Evolutionary conservation across 2,797 vertebrate species (phyloP).

Genomic region (Oryzias dopingdopingensis): DNA sequence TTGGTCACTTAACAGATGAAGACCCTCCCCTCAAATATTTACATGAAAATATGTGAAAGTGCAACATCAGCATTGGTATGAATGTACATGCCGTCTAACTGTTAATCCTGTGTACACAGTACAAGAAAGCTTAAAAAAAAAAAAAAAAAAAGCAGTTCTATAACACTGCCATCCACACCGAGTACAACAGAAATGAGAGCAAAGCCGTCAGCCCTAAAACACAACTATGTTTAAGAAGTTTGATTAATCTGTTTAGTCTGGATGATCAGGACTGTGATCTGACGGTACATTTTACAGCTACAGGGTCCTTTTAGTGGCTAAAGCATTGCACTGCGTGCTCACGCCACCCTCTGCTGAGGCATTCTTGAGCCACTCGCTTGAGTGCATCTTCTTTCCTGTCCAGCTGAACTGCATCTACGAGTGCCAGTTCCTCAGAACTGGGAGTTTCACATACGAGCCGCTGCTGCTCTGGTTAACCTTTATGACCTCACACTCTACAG

Average conservation of each 20-base stretch:
- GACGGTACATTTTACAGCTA: slow-evolving; percentile 56
- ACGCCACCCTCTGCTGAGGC: slow-evolving; percentile 18
- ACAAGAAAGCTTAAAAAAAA: slow-evolving; percentile 69
- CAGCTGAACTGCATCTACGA: slow-evolving; percentile 16
- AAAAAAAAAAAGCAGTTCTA: slow-evolving; percentile 71
- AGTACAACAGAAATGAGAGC: slow-evolving; percentile 66
- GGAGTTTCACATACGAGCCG: slow-evolving; percentile 30
- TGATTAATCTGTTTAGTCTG: slow-evolving; percentile 52
- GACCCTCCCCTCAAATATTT: slow-evolving; percentile 72
- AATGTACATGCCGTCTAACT: slow-evolving; percentile 75
- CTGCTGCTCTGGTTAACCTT: slow-evolving; percentile 19
- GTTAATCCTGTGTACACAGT: slow-evolving; percentile 75
- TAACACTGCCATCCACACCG: slow-evolving; percentile 65
- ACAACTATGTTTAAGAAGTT: slow-evolving; percentile 39
- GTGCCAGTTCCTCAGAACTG: slow-evolving; percentile 43
- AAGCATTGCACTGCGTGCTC: slow-evolving; percentile 49
- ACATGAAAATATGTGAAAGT: slow-evolving; percentile 78
- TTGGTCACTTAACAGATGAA: slow-evolving; percentile 72
- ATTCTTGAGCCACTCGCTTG: slow-evolving; percentile 11
- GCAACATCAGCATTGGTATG: slow-evolving; percentile 85
- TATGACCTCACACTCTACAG: slow-evolving; percentile 51
- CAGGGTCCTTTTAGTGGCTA: slow-evolving; percentile 54
- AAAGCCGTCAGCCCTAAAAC: slow-evolving; percentile 43
- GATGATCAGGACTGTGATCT: slow-evolving; percentile 50
- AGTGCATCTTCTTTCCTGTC: slow-evolving; percentile 2